Base-by-base conservation (phyloP, 1,140 invertebrate genomes). In the Drosophila willistoni region DNA sequence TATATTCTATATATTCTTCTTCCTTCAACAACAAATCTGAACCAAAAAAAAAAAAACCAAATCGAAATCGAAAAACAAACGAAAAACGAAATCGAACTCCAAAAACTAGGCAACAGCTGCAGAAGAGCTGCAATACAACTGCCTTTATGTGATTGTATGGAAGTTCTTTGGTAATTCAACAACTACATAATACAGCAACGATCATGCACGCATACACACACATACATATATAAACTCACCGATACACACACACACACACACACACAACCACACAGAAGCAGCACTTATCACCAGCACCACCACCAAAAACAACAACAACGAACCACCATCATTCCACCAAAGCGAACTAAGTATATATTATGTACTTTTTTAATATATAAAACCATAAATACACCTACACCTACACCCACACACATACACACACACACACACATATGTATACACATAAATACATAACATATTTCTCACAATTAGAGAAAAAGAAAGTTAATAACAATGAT, bases 111-210 rank as follows among this genome's bases (percentile, higher is more conserved):
- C 85, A 80, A 73, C 81, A 78, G 90, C 83, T 91, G 90, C 84
- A 86, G 90, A 91, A 83, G 82, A 89, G 85, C 85, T 89, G 84
- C 84, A 91, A 81, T 91, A 81, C 83, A 91, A 91, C 79, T 91
- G 90, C 81, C 85, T 91, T 83, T 91, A 91, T 91, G 90, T 91
- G 79, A 89, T 91, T 90, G 77, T 91, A 74, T 91, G 90, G 90
- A 91, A 91, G 81, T 85, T 91, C 82, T 89, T 91, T 91, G 90
- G 90, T 91, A 91, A 91, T 90, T 90, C 86, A 77, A 77, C 57
- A 70, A 77, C 65, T 61, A 86, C 82, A 78, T 65, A 75, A 75
- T 62, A 66, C 68, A 65, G 55, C 75, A 74, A 68, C 69, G 80
- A 47, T 36, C 57, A 65, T 19, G 54, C 34, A 55, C 47, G 39